Evolutionary conservation across 2,888 invertebrate genomes (phyloP).

Genomic region (Microctonus hyperodae): DNA sequence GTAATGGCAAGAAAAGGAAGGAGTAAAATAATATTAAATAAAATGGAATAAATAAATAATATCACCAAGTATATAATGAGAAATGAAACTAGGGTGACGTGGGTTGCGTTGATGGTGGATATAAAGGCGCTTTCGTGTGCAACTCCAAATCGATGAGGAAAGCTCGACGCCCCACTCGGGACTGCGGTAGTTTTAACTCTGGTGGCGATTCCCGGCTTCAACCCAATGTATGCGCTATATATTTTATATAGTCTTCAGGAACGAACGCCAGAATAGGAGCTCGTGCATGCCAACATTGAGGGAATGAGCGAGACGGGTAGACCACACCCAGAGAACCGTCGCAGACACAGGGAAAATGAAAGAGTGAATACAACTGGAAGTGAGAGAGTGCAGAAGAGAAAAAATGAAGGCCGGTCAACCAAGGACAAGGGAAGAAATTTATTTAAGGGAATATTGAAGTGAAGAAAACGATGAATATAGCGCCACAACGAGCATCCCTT

Average conservation of each 20-base stretch:
- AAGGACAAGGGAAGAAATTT: background rate
- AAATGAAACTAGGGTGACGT: constrained; percentile 15
- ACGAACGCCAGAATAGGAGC: constrained; percentile 4
- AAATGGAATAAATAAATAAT: background rate
- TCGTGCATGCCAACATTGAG: constrained; percentile 16
- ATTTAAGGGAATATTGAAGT: background rate
- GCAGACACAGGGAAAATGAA: background rate
- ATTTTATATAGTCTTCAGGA: background rate
- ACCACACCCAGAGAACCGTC: constrained; percentile 42
- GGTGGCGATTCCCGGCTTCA: constrained; percentile 13
- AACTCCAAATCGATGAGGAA: constrained; percentile 31
- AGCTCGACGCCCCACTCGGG: constrained; percentile 35
- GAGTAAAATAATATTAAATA: background rate
- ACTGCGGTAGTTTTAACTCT: constrained; percentile 27
- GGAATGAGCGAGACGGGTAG: constrained; percentile 33
- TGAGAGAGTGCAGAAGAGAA: constrained; percentile 25
- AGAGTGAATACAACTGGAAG: constrained; percentile 32
- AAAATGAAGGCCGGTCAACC: constrained; percentile 10
- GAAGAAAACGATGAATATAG: constrained; percentile 37
- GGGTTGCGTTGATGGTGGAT: constrained; percentile 13
- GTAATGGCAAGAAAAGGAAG: background rate
- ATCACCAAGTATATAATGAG: background rate
- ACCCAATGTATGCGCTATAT: background rate
- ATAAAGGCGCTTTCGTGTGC: constrained; percentile 21
- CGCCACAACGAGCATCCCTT: constrained; percentile 41